Conservation (phyloP, 2,113 vertebrate genomes). For the Perca fluviatilis region DNA sequence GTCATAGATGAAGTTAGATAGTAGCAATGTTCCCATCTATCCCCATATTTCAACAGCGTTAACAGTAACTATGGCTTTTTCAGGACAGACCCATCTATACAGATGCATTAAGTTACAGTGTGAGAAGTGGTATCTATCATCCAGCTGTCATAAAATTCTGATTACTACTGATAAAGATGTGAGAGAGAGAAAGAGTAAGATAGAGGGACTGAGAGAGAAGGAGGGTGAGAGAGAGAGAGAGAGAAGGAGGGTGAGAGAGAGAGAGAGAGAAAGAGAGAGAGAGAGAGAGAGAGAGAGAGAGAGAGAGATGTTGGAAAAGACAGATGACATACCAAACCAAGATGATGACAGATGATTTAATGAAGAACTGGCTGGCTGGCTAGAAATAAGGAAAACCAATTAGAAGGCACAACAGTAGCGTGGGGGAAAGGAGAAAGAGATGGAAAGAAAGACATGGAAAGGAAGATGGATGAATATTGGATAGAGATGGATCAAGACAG, state of each 20-base stretch:
- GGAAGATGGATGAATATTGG: slow-evolving; percentile 67
- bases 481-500: slow-evolving; percentile 65
- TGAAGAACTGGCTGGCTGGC: slow-evolving; percentile 69
- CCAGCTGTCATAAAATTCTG: slow-evolving; percentile 54
- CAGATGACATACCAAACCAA: slow-evolving; percentile 44
- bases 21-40: slow-evolving; percentile 2
- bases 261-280: background rate
- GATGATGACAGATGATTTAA: slow-evolving; percentile 75
- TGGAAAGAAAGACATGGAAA: slow-evolving; percentile 22
- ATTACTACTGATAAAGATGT: slow-evolving; percentile 61
- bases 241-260: background rate
- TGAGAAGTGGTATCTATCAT: slow-evolving; percentile 50
- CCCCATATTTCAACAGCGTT: slow-evolving; percentile 3
- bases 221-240: background rate
- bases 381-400: slow-evolving; percentile 70
- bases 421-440: background rate
- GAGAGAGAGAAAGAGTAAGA: background rate
- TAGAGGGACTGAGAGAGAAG: background rate
- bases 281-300: background rate
- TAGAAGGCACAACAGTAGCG: slow-evolving; percentile 60
- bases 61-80: slow-evolving; percentile 17
- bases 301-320: slow-evolving; percentile 49
- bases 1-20: slow-evolving; percentile 18
- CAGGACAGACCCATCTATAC: slow-evolving; percentile 26
- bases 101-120: slow-evolving; percentile 29